Conservation (phyloP, 2,888 invertebrate genomes). For the Leucania comma region DNA sequence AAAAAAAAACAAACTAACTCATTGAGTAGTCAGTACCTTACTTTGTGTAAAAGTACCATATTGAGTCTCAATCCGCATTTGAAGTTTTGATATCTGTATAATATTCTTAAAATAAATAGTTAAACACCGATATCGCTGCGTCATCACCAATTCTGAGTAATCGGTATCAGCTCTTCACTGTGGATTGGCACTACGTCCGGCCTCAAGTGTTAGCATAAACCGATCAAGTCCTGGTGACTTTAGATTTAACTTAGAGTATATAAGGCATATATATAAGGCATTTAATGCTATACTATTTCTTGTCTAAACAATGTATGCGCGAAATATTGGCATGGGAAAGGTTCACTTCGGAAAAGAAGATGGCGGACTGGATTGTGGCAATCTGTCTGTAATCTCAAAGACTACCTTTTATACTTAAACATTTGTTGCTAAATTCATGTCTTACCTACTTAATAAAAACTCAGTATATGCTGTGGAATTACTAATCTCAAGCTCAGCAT, state of each 20-base stretch:
- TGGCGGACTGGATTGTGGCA: not conserved
- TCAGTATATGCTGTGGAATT: not conserved
- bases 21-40: not conserved
- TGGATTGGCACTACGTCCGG: conserved; percentile 28
- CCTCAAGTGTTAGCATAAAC: conserved; percentile 52
- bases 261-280: conserved; percentile 68
- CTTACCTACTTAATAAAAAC: not conserved
- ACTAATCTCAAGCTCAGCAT: not conserved
- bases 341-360: conserved; percentile 15
- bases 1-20: not conserved
- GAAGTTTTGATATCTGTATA: conserved; percentile 14
- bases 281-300: conserved; percentile 72
- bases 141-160: conserved; percentile 19
- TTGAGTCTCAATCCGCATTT: conserved; percentile 10
- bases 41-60: conserved; percentile 25
- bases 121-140: conserved; percentile 18
- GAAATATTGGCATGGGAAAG: conserved; percentile 64
- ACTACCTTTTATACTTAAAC: not conserved
- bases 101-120: not conserved
- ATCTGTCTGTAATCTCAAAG: not conserved
- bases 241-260: conserved; percentile 55
- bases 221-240: conserved; percentile 59
- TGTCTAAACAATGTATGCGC: conserved; percentile 73
- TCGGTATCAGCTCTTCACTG: conserved; percentile 33
- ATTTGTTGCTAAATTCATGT: not conserved